Conservation (phyloP, 2,113 vertebrate species). For the Lepidothrix coronata region DNA sequence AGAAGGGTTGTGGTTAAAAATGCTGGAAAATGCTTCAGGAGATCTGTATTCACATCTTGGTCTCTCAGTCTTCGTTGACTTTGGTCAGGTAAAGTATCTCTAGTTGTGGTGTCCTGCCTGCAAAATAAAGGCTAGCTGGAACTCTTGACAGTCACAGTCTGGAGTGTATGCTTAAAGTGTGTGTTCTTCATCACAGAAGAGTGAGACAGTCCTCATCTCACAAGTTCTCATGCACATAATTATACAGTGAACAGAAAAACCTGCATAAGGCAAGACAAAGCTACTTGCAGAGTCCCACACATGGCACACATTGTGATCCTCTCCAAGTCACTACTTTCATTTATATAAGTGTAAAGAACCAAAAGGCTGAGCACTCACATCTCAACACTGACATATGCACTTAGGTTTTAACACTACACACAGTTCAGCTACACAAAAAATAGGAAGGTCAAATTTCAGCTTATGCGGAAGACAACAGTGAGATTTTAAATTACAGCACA, state of each 20-base stretch:
- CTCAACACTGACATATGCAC: neutral
- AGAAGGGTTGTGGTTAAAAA: neutral
- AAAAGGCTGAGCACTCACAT: neutral
- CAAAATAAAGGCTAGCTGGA: neutral
- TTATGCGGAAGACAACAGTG: neutral
- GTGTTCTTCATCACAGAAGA: neutral
- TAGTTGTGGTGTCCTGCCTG: neutral
- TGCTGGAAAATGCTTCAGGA: neutral
- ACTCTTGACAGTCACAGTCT: neutral
- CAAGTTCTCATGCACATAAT: neutral
- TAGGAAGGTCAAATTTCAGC: neutral
- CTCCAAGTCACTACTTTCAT: neutral
- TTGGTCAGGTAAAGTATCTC: neutral
- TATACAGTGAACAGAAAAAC: neutral
- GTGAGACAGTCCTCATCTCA: neutral
- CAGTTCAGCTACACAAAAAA: neutral
- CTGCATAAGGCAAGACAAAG: neutral
- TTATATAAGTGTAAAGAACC: neutral
- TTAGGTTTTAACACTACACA: neutral
- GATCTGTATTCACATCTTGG: neutral
- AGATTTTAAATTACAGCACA: neutral
- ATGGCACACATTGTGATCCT: neutral
- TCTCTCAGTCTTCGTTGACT: neutral
- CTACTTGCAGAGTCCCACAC: neutral
- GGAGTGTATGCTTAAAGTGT: neutral